Conservation (phyloP, 2,113 vertebrate genomes). For the Hyla sarda region DNA sequence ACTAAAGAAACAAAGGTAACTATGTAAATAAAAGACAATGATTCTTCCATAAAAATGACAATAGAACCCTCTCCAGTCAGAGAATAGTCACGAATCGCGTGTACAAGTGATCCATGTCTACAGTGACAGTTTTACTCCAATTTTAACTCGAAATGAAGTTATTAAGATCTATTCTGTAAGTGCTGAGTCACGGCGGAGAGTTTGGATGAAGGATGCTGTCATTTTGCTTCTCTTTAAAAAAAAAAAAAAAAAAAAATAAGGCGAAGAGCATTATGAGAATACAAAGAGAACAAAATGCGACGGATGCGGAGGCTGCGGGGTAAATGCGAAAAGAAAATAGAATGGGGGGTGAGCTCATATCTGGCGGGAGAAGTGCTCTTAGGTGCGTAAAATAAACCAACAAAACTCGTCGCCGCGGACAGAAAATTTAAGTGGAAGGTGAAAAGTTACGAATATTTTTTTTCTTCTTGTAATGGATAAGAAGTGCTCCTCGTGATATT, state of each 20-base stretch:
- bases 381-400: neutral
- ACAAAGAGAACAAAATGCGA: neutral
- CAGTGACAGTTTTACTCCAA: neutral
- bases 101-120: neutral
- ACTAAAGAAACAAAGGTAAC: neutral
- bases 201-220: neutral
- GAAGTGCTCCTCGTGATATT: neutral
- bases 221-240: neutral
- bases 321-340: neutral
- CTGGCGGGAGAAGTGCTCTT: neutral
- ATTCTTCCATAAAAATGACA: neutral
- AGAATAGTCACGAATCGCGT: neutral
- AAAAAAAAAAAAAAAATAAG: too few relatives aligned
- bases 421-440: neutral
- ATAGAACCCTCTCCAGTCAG: neutral
- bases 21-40: constrained; percentile 1
- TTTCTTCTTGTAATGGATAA: too few relatives aligned
- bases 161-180: neutral
- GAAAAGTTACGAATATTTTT: neutral
- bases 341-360: neutral
- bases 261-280: neutral
- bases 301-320: neutral
- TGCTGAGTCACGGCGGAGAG: neutral
- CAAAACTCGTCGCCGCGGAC: neutral
- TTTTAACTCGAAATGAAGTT: neutral